These are phyloP conservation scores for Griposia aprilina DNA, from an alignment of 2,888 invertebrate species.

Conservation along the genomic window DNA sequence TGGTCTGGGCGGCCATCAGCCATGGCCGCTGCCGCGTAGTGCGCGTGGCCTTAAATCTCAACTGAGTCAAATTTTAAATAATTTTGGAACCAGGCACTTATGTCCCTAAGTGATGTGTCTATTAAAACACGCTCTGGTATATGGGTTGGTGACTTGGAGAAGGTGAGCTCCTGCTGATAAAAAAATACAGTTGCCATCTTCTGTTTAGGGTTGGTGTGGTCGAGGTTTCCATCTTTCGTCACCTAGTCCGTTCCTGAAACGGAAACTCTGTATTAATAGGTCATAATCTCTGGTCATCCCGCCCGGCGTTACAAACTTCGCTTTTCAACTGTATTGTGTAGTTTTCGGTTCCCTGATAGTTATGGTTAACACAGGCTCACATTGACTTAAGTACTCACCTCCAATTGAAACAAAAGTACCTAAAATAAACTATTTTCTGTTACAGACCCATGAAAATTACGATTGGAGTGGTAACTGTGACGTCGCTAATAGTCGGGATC, in stretches of 20 bases:
- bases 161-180: background rate
- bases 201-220: background rate
- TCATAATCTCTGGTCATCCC: background rate
- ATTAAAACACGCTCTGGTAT: too few species aligned
- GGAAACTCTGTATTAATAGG: background rate
- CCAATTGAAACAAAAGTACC: background rate
- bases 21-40: background rate
- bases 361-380: background rate
- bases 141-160: background rate
- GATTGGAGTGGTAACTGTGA: slow-evolving; percentile 82
- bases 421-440: slow-evolving; percentile 23
- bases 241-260: background rate
- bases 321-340: background rate
- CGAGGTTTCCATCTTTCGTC: background rate
- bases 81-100: background rate
- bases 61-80: background rate
- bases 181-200: background rate
- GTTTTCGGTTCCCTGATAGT: background rate
- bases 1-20: background rate
- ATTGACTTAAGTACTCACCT: background rate
- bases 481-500: slow-evolving; percentile 81
- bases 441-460: slow-evolving; percentile 87
- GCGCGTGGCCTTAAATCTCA: background rate
- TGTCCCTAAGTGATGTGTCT: background rate
- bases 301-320: background rate